Evolutionary conservation across 2,113 vertebrate genomes (phyloP).

Genomic region (Dipodomys merriami): DNA sequence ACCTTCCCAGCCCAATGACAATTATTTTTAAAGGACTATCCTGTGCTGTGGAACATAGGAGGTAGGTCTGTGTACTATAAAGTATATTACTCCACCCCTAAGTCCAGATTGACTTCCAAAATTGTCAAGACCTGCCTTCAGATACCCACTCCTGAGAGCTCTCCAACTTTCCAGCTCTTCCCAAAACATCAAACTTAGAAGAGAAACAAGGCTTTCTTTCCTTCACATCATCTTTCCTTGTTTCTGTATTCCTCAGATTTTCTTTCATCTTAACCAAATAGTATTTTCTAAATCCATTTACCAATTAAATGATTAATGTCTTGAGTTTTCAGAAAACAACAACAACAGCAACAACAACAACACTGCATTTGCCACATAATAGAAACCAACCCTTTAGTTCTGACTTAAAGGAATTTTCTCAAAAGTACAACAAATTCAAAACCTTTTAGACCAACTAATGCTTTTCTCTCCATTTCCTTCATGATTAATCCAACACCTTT

Average conservation of each 20-base stretch:
- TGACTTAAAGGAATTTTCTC: background rate
- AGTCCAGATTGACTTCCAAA: constrained; percentile 26
- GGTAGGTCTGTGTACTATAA: constrained; percentile 28
- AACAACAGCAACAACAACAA: background rate
- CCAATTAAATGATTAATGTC: background rate
- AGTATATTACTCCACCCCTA: background rate
- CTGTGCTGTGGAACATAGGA: background rate
- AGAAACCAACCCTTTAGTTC: background rate
- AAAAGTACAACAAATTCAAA: background rate
- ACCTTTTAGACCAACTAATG: background rate
- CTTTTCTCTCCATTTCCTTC: constrained; percentile 13
- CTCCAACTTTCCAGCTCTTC: background rate
- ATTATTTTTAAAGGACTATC: constrained; percentile 47
- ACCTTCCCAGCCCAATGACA: background rate
- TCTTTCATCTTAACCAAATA: constrained; percentile 1
- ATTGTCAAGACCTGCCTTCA: background rate
- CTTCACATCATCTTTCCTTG: background rate
- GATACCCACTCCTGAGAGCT: background rate
- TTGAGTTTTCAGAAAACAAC: background rate
- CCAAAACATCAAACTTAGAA: background rate
- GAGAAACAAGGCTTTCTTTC: background rate
- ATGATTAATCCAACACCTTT: background rate
- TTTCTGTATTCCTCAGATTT: background rate
- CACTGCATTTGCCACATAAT: background rate
- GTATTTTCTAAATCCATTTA: constrained; percentile 17